Evolutionary conservation across 1,140 invertebrate genomes (phyloP), one percentile per base, ranked within the genome.

Genomic region (Phthorimaea operculella): DNA sequence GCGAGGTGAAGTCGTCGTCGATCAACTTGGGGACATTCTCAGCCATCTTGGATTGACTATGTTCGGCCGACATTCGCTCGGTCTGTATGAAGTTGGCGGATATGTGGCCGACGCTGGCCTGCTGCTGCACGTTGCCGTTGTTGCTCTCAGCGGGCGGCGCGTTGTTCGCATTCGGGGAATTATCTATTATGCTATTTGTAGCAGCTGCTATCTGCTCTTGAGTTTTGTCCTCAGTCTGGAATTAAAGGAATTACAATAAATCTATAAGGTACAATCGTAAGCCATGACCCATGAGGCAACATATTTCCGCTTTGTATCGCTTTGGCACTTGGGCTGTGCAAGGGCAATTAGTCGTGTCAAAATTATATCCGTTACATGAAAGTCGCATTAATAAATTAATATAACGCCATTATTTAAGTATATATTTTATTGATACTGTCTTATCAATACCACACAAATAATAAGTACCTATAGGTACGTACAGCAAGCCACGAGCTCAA

Each of bases 21-120:
- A 68, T 33, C 0, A 70, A 55, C 15, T 66, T 66, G 28, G 66
- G 66, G 1, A 36, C 36, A 17, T 57, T 57, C 18, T 64, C 59
- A 28, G 53, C 18, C 55, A 62, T n/a, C 15, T 67, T 63, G 15
- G 51, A 59, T 42, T 63, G 61, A 51, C 42, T 59, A 51, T 67
- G 56, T 57, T 69, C 47, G 55, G 58, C 59, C 58, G 55, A 47
- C 48, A 50, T 50, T 0, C 71, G 65, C 55, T 79, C 77, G 7
- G 63, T 64, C 44, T 77, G 74, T 36, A 82, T 65, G 68, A 82
- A 79, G 64, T 65, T 73, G 62, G 79, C 79, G n/a, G 76, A 79
- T 28, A 80, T 64, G 58, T 68, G 65, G 50, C 66, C 72, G 51
- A 66, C 59, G 63, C 58, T 64, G 44, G 70, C n/a, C 54, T 57